Evolutionary conservation across 1,140 invertebrate species (phyloP), one percentile per base, ranked within the genome.

Genomic region (Heliothis virescens): DNA sequence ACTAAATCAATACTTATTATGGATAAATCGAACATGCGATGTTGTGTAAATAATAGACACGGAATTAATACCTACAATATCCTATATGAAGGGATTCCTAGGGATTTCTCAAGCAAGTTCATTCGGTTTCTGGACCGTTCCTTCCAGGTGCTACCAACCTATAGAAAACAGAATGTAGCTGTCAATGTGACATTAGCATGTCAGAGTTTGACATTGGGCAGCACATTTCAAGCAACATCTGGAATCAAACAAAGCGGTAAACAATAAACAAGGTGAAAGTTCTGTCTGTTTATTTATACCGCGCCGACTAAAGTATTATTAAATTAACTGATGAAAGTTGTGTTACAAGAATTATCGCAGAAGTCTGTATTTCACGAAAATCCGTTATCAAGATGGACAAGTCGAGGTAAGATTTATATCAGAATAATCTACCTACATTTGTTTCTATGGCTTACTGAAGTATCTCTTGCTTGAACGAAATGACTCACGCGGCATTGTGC

Each of bases 401-500:
- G 79, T 83, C 83, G 50, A 85, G 83, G 83, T 85, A 83, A 78
- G 75, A 18, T 47, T 11, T 57, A 3, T 26, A 13, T 47, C 29
- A 57, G 16, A 76, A 62, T 26, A 52, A n/a, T 69, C 16, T 69
- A 78, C 29, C 21, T 69, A 69, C 52, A 63, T 78, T 78, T 55
- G 62, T 67, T 69, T 53, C 41, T 52, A 69, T 53, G 18, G 74
- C 48, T 76, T 76, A 76, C 74, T 76, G 60, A 76, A 76, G 48
- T 65, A 76, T 63, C 50, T 50, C 48, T 15, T 76, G 74, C 48
- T n/a, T 76, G 74, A 76, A 63, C 26, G 26, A 65, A 76, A 47
- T 73, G 74, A 82, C 34, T 69, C 69, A 79, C 69, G 55, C 48
- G 48, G 75, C 48, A 78, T 78, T 78, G 75, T 78, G 75, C 63